phyloP scores from a whole-genome alignment of 2,113 vertebrate genomes.

The Epinephelus fuscoguttatus region DNA sequence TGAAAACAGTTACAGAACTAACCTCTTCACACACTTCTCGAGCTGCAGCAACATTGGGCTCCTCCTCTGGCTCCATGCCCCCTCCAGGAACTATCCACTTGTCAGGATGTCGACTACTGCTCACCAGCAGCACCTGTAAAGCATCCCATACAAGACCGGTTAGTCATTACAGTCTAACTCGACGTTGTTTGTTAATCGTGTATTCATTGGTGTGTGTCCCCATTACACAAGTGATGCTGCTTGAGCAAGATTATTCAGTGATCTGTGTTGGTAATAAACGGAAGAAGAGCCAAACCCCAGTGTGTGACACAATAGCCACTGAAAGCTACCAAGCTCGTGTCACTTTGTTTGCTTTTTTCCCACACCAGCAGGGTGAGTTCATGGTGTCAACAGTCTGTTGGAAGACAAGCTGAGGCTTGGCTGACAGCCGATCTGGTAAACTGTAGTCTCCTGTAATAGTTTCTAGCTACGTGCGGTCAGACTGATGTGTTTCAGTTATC shows the following conservation, averaged over 20 bases:
- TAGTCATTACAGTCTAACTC: not conserved
- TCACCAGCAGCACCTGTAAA: conserved; percentile 94
- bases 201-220: not conserved
- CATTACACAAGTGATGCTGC: conserved; percentile 3
- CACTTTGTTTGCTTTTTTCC: not conserved
- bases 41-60: conserved; percentile 92
- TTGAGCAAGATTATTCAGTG: not conserved
- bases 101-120: conserved; percentile 97
- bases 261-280: too few species aligned
- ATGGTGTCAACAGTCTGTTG: not conserved
- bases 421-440: not conserved
- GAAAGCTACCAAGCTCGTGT: not conserved
- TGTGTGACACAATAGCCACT: not conserved
- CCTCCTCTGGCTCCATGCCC: conserved; percentile 98
- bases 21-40: conserved; percentile 98
- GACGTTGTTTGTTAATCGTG: not conserved
- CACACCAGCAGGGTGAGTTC: not conserved
- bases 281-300: not conserved
- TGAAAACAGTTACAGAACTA: conserved; percentile 31
- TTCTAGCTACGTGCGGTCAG: conserved; percentile 19
- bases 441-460: conserved; percentile 17
- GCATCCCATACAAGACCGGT: conserved; percentile 4
- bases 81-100: conserved; percentile 99
- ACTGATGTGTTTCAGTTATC: conserved; percentile 39
- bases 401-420: conserved; percentile 1